Conservation (phyloP, 2,113 vertebrate genomes). For the Sapayoa aenigma region DNA sequence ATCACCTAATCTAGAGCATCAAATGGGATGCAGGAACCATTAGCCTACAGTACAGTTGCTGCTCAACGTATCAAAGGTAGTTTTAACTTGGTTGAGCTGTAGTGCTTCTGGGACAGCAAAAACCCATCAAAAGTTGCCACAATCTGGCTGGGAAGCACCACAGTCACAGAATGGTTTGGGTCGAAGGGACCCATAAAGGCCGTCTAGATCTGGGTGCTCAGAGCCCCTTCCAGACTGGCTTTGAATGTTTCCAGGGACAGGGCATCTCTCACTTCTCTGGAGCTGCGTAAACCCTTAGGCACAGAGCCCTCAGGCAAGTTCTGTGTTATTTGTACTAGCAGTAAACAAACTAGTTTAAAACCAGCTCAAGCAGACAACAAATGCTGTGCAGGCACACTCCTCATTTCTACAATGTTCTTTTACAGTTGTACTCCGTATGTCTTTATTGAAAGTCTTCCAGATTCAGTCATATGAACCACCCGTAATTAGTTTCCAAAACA, state of each 20-base stretch:
- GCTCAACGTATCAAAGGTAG: neutral
- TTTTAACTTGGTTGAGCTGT: neutral
- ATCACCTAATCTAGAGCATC: neutral
- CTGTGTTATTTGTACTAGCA: neutral
- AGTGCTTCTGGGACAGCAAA: neutral
- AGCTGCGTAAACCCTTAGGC: neutral
- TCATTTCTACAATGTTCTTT: neutral
- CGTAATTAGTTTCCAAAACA: neutral
- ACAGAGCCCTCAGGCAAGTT: neutral
- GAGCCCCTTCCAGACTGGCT: accelerated
- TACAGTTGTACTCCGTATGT: neutral
- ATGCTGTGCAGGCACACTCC: neutral
- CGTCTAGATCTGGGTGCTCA: neutral
- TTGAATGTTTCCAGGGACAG: neutral
- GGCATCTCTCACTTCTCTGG: neutral
- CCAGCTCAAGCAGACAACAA: neutral
- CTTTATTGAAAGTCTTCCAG: neutral
- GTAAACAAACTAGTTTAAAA: neutral
- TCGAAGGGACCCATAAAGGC: neutral
- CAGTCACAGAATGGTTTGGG: neutral
- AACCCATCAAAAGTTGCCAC: neutral
- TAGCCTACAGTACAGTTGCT: neutral
- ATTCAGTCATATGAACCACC: neutral
- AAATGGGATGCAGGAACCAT: neutral
- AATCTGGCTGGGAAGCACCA: neutral